Percentiles rank a stretch among this genome's conserved stretches.
Conservation (phyloP, 1,140 invertebrate species). For the Rhopalosiphum padi region DNA sequence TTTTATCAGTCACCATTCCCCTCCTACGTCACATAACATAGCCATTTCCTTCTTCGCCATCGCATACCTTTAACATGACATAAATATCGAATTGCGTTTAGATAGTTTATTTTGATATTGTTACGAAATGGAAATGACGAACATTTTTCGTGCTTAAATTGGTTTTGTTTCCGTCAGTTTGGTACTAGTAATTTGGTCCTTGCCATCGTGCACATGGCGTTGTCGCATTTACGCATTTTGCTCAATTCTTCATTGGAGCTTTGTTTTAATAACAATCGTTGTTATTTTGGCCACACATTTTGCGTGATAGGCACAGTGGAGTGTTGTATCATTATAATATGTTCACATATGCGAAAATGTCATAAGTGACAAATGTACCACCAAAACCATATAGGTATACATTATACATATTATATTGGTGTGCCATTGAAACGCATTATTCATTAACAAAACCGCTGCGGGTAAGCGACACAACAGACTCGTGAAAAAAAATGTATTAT, state of each 20-base stretch:
- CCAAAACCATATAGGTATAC: background rate
- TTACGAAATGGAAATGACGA: background rate
- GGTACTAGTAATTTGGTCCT: background rate
- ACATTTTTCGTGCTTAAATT: background rate
- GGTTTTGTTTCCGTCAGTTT: background rate
- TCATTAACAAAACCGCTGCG: background rate
- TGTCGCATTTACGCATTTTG: background rate
- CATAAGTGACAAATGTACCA: slow-evolving; percentile 35
- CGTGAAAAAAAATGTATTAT: background rate
- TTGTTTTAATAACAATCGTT: slow-evolving; percentile 27
- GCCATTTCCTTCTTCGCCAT: background rate
- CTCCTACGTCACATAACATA: background rate
- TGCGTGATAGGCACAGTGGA: background rate
- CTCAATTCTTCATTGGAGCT: background rate
- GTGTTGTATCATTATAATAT: background rate
- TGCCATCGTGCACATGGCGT: background rate
- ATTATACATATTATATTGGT: background rate
- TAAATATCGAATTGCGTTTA: background rate
- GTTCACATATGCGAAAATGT: slow-evolving; percentile 16
- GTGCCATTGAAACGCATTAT: background rate
- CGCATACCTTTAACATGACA: background rate
- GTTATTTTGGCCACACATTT: background rate
- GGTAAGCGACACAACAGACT: background rate
- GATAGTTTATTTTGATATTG: background rate
- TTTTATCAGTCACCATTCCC: background rate